Evolutionary conservation across 2,113 vertebrate genomes (phyloP).

Genomic region (Eolophus roseicapilla): DNA sequence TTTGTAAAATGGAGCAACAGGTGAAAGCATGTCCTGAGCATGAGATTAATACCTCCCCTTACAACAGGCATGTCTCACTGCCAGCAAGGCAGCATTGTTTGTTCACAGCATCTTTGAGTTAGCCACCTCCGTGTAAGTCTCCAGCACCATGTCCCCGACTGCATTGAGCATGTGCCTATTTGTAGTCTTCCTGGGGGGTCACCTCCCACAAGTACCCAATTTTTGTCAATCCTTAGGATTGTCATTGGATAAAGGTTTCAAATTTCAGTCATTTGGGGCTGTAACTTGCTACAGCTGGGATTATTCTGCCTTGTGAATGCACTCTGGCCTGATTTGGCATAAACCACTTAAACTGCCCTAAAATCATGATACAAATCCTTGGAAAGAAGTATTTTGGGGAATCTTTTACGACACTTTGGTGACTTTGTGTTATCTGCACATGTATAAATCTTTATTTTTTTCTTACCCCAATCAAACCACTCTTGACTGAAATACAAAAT

Average conservation of each 20-base stretch:
- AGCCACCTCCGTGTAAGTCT: neutral
- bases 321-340: neutral
- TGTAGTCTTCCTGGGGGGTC: neutral
- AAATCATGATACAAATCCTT: neutral
- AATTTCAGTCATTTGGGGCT: neutral
- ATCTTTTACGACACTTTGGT: neutral
- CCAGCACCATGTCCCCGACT: neutral
- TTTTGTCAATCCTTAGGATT: neutral
- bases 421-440: neutral
- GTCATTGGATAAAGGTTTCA: neutral
- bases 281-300: neutral
- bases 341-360: neutral
- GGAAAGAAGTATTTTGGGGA: neutral
- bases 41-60: neutral
- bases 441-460: neutral
- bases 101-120: neutral
- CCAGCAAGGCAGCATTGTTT: neutral
- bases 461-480: neutral
- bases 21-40: neutral
- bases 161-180: neutral
- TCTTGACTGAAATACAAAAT: neutral
- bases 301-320: neutral
- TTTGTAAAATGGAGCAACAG: neutral
- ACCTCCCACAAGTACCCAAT: neutral
- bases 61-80: neutral